These are phyloP conservation scores for Cossypha dichroa DNA, from an alignment of 2,797 vertebrate genomes.

Conservation along the genomic window DNA sequence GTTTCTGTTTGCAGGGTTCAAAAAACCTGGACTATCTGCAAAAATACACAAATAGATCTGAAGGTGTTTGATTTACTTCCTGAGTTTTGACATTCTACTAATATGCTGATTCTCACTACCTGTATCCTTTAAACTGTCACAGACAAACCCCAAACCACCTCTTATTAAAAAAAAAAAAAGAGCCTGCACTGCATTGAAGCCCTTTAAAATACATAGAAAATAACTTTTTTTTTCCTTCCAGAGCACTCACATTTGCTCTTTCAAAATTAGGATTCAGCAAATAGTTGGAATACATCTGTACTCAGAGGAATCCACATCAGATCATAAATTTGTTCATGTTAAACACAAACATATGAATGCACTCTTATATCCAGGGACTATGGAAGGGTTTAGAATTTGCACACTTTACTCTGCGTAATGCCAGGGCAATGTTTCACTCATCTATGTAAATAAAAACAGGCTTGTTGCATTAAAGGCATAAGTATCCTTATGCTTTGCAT, in stretches of 20 bases:
- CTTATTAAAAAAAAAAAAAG: not conserved
- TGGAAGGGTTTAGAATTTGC: conserved; percentile 62
- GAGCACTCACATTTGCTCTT: conserved; percentile 26
- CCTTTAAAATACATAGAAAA: conserved; percentile 17
- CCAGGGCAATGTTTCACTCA: conserved; percentile 62
- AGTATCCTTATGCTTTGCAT: conserved; percentile 45
- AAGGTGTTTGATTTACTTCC: not conserved
- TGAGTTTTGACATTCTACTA: not conserved
- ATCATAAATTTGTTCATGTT: conserved; percentile 73
- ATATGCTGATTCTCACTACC: not conserved
- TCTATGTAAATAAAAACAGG: conserved; percentile 68
- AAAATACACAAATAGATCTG: not conserved
- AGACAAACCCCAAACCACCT: not conserved
- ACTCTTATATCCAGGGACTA: conserved; percentile 35
- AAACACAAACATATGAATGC: conserved; percentile 71
- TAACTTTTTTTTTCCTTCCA: not conserved
- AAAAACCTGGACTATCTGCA: not conserved
- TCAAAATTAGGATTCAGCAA: conserved; percentile 66
- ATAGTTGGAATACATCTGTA: conserved; percentile 67
- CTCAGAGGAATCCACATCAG: conserved; percentile 71
- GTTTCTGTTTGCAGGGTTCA: not conserved
- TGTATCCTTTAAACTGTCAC: not conserved
- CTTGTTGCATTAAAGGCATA: conserved; percentile 49
- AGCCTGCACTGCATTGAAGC: not conserved
- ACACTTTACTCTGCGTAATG: conserved; percentile 59